Conservation (phyloP, 2,113 vertebrate genomes). For the Onychostruthus taczanowskii region DNA sequence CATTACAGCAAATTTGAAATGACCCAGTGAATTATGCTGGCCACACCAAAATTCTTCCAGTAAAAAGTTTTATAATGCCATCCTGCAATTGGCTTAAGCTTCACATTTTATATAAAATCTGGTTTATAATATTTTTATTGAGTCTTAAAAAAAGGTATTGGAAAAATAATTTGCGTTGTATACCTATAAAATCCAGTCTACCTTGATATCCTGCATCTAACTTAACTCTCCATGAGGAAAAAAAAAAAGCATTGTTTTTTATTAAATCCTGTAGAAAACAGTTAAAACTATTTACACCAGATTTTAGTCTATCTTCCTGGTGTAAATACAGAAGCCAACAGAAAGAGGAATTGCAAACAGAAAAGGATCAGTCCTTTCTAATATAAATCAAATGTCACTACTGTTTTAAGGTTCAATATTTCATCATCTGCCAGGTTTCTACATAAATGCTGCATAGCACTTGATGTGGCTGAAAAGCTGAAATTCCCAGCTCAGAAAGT, state of each 20-base stretch:
- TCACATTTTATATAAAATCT: not conserved
- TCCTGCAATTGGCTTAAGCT: not conserved
- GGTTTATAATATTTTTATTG: not conserved
- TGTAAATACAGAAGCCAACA: not conserved
- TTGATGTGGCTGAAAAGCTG: not conserved
- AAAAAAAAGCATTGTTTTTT: not conserved
- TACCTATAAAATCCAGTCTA: not conserved
- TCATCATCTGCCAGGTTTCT: constrained; percentile 19
- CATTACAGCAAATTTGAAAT: not conserved
- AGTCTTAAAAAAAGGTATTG: not conserved
- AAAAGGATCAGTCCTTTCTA: not conserved
- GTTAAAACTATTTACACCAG: not conserved
- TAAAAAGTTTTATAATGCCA: constrained; percentile 16
- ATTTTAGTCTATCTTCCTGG: not conserved
- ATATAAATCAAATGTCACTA: constrained; percentile 36
- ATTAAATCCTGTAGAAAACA: not conserved
- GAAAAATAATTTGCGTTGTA: not conserved
- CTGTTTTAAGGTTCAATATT: constrained; percentile 40
- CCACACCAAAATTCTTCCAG: not conserved
- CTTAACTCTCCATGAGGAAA: not conserved
- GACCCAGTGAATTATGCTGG: not conserved
- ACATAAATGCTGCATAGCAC: constrained; percentile 16
- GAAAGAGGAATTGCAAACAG: not conserved
- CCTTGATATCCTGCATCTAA: not conserved
- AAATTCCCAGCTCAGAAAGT: not conserved